Evolutionary conservation across 2,888 invertebrate species (phyloP).

Genomic region (Hirtodrosophila histrioides): DNA sequence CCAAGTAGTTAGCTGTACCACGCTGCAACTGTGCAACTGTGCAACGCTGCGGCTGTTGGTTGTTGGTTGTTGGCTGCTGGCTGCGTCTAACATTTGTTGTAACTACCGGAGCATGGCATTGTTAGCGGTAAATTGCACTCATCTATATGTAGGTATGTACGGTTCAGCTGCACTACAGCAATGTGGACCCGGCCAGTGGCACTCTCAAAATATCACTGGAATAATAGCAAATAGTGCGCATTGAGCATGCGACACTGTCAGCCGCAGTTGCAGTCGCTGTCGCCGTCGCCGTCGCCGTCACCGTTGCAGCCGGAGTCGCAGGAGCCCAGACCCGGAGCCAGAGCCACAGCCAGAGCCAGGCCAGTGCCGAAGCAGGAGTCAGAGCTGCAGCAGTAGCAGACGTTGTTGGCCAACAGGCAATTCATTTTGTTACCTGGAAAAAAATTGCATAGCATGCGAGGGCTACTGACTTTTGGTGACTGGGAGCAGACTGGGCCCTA

Average conservation of each 20-base stretch:
- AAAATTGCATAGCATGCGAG: constrained; percentile 69
- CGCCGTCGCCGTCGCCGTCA: too few species aligned
- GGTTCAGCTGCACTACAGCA: constrained; percentile 40
- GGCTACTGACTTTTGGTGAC: constrained; percentile 10
- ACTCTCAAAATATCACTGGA: constrained; percentile 75
- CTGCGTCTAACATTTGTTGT: constrained; percentile 77
- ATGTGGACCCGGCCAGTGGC: constrained; percentile 32
- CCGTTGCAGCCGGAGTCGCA: constrained; percentile 7
- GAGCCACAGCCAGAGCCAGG: constrained; percentile 5
- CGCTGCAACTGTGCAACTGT: constrained; percentile 39
- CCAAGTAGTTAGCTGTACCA: constrained; percentile 69
- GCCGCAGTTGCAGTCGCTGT: constrained; percentile 44
- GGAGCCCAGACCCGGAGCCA: constrained; percentile 7
- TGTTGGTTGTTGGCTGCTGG: constrained; percentile 52
- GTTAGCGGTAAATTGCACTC: constrained; percentile 80
- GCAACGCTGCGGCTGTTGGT: constrained; percentile 24
- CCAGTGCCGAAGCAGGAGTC: constrained; percentile 9
- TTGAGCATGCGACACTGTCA: constrained; percentile 78
- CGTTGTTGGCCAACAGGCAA: constrained; percentile 61
- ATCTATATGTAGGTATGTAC: constrained; percentile 65
- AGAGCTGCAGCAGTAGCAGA: constrained; percentile 17
- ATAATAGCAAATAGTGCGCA: constrained; percentile 77
- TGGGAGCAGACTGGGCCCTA: constrained; percentile 36
- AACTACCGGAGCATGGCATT: constrained; percentile 76
- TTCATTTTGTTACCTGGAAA: constrained; percentile 77